Evolutionary conservation across 2,113 vertebrate genomes (phyloP).

Genomic region (Nothoprocta perdicaria): DNA sequence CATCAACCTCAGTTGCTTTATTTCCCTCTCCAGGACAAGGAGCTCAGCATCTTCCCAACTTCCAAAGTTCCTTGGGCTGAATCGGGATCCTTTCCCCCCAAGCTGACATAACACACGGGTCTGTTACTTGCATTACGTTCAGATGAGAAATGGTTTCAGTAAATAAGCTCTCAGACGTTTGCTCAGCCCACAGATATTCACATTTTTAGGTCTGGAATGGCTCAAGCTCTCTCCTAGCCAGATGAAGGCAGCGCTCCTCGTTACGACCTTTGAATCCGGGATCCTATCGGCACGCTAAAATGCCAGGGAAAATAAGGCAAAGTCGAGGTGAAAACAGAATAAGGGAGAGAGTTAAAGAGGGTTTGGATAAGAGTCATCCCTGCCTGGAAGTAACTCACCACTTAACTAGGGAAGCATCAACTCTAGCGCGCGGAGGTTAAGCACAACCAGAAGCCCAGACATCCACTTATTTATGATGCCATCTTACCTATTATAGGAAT

Average conservation of each 20-base stretch:
- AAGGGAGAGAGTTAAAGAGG: not conserved
- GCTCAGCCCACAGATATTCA: constrained; percentile 43
- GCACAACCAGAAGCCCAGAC: not conserved
- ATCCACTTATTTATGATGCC: not conserved
- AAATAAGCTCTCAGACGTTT: constrained; percentile 33
- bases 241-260: constrained; percentile 22
- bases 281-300: not conserved
- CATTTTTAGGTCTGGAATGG: constrained; percentile 25
- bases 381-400: not conserved
- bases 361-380: not conserved
- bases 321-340: not conserved
- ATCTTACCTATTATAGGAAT: not conserved
- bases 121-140: fast-evolving
- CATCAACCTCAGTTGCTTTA: not conserved
- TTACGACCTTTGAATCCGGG: not conserved
- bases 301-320: constrained; percentile 22
- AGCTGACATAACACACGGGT: not conserved
- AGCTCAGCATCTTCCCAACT: not conserved
- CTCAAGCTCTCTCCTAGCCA: not conserved
- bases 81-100: not conserved
- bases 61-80: not conserved
- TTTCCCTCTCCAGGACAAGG: not conserved
- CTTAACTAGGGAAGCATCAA: not conserved
- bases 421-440: fast-evolving
- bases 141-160: not conserved